Base-by-base conservation (phyloP, 2,888 invertebrate genomes). In the Yponomeuta plumbellus region DNA sequence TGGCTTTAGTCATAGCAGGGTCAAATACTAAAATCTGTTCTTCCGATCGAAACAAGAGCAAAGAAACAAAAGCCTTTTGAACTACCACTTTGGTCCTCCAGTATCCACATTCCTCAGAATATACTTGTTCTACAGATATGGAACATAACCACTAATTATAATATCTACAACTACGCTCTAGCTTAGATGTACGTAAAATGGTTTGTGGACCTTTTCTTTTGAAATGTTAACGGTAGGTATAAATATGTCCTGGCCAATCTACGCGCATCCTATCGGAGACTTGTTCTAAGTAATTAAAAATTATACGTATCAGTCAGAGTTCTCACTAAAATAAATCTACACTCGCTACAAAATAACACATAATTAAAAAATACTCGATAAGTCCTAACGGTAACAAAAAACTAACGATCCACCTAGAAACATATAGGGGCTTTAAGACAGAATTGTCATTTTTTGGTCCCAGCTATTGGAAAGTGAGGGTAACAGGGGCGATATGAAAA, bases 161-260 rank as follows among this genome's bases (percentile, higher is more conserved):
- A 52, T 52, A 52, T 17, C 44, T 52, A 52, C 34, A 17, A 52
- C 44, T 52, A 52, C 44, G 44, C 44, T 52, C 44, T 52, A 52
- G 17, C 44, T 52, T 52, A 52, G 44, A 52, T 52, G 44, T 52
- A 52, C 44, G 44, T 52, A 52, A 52, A 52, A 52, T 52, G 44
- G 44, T 0, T 5, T 52, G 17, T 52, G 44, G 44, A 52, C 44
- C 17, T 52, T 52, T 52, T 52, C 44, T 52, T 52, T 52, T 52
- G 1, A 52, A 52, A 52, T 52, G 2, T 52, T 17, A 52, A 11
- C 44, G 3, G 44, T 17, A 52, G 3, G 44, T 17, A 52, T 52
- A 52, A 52, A 52, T 52, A 52, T 17, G 44, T 17, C 44, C 44
- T 3, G 44, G 44, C 44, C 44, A 52, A 17, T 52, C 44, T 52